Evolutionary conservation across 1,140 invertebrate genomes (phyloP).

Genomic region (Apis dorsata): DNA sequence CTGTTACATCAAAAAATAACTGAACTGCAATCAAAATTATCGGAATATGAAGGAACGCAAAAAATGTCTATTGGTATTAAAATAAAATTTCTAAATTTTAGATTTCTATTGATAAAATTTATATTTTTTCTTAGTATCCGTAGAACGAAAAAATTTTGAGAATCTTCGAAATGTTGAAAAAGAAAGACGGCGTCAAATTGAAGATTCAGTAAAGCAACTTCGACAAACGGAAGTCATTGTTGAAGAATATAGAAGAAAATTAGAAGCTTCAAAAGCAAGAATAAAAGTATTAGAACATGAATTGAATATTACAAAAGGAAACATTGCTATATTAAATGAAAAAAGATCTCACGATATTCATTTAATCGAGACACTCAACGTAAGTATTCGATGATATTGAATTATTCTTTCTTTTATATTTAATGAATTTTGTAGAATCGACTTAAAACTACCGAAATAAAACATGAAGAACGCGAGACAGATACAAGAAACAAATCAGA

Average conservation of each 20-base stretch:
- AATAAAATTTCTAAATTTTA: background rate
- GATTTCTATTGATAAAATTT: background rate
- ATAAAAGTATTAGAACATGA: constrained; percentile 82
- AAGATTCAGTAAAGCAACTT: constrained; percentile 80
- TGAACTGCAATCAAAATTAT: constrained; percentile 83
- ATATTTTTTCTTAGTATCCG: constrained; percentile 21
- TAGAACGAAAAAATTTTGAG: constrained; percentile 58
- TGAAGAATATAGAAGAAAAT: constrained; percentile 81
- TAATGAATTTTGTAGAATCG: constrained; percentile 59
- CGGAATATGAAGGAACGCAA: constrained; percentile 54
- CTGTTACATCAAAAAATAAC: constrained; percentile 83
- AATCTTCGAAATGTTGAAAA: constrained; percentile 80
- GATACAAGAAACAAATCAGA: constrained; percentile 57
- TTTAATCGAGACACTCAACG: constrained; percentile 81
- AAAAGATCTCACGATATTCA: constrained; percentile 82
- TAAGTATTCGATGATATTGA: constrained; percentile 61
- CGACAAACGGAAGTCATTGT: constrained; percentile 69
- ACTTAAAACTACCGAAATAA: constrained; percentile 61
- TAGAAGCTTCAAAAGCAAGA: constrained; percentile 81
- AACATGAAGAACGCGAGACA: constrained; percentile 62
- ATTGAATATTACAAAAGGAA: constrained; percentile 75
- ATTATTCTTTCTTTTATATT: background rate
- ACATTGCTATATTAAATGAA: constrained; percentile 80
- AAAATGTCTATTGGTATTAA: constrained; percentile 48
- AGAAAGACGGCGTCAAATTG: constrained; percentile 80